Percentiles rank a stretch among this genome's conserved stretches.
phyloP scores from a whole-genome alignment of 1,140 invertebrate genomes.

The Carcinoscorpius rotundicauda region DNA sequence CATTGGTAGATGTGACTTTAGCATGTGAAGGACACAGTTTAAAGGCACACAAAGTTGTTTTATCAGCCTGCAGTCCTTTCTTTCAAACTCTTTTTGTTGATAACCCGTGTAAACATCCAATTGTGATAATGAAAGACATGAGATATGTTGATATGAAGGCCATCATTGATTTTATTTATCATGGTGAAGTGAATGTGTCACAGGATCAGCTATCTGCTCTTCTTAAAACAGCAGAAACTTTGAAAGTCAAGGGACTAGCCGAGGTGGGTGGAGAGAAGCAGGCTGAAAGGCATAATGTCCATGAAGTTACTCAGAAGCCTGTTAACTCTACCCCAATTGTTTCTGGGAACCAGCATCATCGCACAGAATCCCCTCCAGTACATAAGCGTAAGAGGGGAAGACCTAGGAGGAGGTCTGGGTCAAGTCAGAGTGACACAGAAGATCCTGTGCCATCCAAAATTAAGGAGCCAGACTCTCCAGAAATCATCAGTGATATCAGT shows the following conservation, averaged over 20 bases:
- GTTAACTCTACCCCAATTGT: background rate
- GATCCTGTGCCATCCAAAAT: conserved; percentile 15
- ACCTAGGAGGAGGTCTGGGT: conserved; percentile 14
- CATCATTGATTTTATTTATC: conserved; percentile 90
- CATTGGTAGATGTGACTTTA: conserved; percentile 59
- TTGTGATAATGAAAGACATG: conserved; percentile 71
- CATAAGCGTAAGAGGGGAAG: conserved; percentile 10
- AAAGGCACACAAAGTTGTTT: conserved; percentile 74
- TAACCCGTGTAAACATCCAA: conserved; percentile 64
- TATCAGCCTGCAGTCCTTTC: conserved; percentile 77
- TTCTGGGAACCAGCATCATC: too few species aligned
- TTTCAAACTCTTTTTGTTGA: conserved; percentile 68
- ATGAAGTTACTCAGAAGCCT: background rate
- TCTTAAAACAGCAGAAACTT: conserved; percentile 74
- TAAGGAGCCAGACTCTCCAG: conserved; percentile 17
- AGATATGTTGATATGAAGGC: conserved; percentile 68
- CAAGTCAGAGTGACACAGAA: conserved; percentile 17
- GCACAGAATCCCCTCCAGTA: conserved; percentile 11
- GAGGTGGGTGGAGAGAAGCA: conserved; percentile 45
- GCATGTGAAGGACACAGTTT: conserved; percentile 58
- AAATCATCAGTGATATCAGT: conserved; percentile 15
- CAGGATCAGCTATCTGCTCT: conserved; percentile 79
- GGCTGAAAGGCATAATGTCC: background rate
- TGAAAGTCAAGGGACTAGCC: conserved; percentile 83
- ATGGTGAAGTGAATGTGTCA: conserved; percentile 84